Evolutionary conservation across 2,888 invertebrate genomes (phyloP).

Genomic region (Sthenelais limicola): DNA sequence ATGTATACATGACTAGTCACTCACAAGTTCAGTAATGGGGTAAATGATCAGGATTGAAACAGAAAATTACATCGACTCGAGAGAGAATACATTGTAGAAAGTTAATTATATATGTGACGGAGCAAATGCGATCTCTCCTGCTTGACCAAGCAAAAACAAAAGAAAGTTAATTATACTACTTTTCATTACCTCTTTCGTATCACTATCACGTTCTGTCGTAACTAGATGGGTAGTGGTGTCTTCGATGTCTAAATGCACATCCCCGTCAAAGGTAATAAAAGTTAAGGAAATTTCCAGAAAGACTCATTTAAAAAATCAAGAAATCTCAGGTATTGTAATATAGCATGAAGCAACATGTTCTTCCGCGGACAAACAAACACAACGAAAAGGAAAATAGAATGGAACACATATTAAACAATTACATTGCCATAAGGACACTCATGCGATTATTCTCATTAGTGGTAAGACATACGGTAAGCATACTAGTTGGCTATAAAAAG

Average conservation of each 20-base stretch:
- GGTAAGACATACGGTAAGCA: too few species aligned
- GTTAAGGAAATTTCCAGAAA: slow-evolving; percentile 25
- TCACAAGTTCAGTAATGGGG: background rate
- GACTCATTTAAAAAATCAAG: too few species aligned
- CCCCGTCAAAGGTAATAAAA: slow-evolving; percentile 62
- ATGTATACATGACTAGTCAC: background rate
- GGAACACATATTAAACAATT: too few species aligned
- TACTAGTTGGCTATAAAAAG: slow-evolving; percentile 61
- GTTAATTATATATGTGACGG: too few species aligned
- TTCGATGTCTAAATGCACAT: slow-evolving; percentile 55
- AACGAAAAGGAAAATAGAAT: too few species aligned
- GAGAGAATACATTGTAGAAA: background rate
- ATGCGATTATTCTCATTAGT: too few species aligned
- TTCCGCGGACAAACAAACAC: too few species aligned
- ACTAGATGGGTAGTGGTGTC: slow-evolving; percentile 60
- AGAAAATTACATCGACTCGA: background rate
- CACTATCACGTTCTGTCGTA: slow-evolving; percentile 18
- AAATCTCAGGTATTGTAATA: too few species aligned
- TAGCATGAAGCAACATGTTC: too few species aligned
- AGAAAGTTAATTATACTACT: background rate
- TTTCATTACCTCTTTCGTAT: slow-evolving; percentile 1
- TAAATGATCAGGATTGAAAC: background rate
- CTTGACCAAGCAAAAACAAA: too few species aligned
- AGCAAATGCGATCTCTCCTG: background rate
- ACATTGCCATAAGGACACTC: too few species aligned